These are phyloP conservation scores for silkworm (Bombyx mori) DNA, from an alignment of 1,140 invertebrate species.

Conservation along the genomic window DNA sequence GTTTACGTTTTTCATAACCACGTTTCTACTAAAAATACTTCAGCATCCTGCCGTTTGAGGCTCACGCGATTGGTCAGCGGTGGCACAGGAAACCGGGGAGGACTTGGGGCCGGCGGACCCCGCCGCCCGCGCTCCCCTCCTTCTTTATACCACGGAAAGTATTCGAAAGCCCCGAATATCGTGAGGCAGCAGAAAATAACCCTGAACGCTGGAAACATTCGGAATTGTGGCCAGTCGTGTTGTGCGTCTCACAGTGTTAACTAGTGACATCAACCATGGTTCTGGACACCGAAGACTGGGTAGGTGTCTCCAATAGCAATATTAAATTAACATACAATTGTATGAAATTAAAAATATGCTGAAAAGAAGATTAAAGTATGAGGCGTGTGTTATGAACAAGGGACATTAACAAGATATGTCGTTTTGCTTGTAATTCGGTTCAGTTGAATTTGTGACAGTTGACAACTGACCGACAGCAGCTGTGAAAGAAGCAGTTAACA, in stretches of 20 bases:
- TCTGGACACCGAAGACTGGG: slow-evolving; percentile 68
- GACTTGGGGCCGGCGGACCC: slow-evolving; percentile 29
- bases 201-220: slow-evolving; percentile 61
- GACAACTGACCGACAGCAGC: slow-evolving; percentile 18
- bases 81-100: slow-evolving; percentile 48
- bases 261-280: slow-evolving; percentile 67
- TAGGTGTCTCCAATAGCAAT: slow-evolving; percentile 32
- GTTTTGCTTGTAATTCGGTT: slow-evolving; percentile 13
- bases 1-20: slow-evolving; percentile 66
- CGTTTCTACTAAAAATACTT: slow-evolving; percentile 65
- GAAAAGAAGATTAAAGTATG: neutral
- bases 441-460: slow-evolving; percentile 13
- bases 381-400: slow-evolving; percentile 13
- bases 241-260: slow-evolving; percentile 69
- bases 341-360: neutral
- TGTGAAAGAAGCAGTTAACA: slow-evolving; percentile 6
- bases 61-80: slow-evolving; percentile 55
- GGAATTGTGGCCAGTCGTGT: slow-evolving; percentile 59
- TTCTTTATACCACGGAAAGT: slow-evolving; percentile 47
- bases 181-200: slow-evolving; percentile 66
- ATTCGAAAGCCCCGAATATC: slow-evolving; percentile 41
- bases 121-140: slow-evolving; percentile 21
- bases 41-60: slow-evolving; percentile 67
- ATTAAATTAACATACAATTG: neutral
- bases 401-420: slow-evolving; percentile 25